Conservation (phyloP, 2,797 vertebrate species). For the Mormyrops attenuatus region DNA sequence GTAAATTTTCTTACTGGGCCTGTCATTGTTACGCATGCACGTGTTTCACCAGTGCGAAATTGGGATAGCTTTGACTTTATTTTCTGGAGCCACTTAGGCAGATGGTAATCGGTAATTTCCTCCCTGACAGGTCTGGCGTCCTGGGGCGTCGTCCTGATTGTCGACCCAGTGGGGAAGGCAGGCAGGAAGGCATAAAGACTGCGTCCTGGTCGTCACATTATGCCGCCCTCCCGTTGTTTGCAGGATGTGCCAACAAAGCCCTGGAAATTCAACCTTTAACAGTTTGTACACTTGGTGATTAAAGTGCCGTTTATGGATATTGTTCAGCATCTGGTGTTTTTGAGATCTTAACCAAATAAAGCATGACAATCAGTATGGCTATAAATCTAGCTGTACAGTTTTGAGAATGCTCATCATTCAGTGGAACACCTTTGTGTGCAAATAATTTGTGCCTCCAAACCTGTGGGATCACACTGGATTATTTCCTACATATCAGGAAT, state of each 20-base stretch:
- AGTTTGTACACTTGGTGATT: neutral
- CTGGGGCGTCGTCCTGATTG: constrained; percentile 51
- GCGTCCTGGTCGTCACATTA: neutral
- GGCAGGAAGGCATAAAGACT: constrained; percentile 36
- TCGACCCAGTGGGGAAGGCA: constrained; percentile 49
- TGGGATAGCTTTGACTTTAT: neutral
- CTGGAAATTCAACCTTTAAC: neutral
- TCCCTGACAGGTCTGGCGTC: constrained; percentile 49
- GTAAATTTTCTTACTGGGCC: neutral
- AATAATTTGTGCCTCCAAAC: neutral
- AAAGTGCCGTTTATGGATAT: neutral
- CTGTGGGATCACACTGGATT: neutral
- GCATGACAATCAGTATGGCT: neutral
- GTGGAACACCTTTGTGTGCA: neutral
- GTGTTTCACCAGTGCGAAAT: neutral
- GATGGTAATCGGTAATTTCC: neutral
- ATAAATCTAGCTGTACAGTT: neutral
- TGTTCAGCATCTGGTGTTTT: neutral
- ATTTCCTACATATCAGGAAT: neutral
- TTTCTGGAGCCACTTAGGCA: neutral
- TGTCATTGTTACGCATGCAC: neutral
- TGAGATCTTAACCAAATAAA: neutral
- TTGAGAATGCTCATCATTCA: neutral
- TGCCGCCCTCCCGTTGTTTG: neutral
- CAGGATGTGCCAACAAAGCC: neutral